Evolutionary conservation across 2,888 invertebrate species (phyloP).

Genomic region (Iphiclides podalirius): DNA sequence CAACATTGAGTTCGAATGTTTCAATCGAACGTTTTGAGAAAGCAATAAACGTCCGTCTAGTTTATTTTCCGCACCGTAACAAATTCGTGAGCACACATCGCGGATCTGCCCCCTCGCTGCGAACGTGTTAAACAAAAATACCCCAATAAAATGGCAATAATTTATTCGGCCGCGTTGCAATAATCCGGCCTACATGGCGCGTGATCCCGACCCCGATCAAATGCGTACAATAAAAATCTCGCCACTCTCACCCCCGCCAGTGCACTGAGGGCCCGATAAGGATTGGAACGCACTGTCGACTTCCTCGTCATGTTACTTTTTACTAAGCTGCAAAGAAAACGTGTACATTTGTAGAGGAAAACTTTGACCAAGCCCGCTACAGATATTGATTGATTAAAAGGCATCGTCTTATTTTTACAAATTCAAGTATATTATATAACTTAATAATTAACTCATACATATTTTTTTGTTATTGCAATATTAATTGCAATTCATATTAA

Average conservation of each 20-base stretch:
- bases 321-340: no score
- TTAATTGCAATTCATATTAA: no score
- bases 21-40: no score
- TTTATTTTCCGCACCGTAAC: background rate
- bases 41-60: background rate
- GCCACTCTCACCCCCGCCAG: slow-evolving; percentile 35
- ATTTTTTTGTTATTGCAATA: no score
- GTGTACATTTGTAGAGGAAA: no score
- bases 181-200: slow-evolving; percentile 48
- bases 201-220: slow-evolving; percentile 46
- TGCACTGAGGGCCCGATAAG: slow-evolving; percentile 24
- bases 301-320: no score
- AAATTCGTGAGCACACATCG: slow-evolving; percentile 2
- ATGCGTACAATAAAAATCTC: slow-evolving; percentile 66
- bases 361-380: no score
- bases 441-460: no score
- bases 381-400: no score
- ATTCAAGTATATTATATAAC: no score
- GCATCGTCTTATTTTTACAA: no score
- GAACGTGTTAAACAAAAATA: slow-evolving; percentile 18
- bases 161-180: slow-evolving; percentile 52
- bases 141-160: slow-evolving; percentile 54
- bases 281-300: slow-evolving; percentile 2
- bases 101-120: slow-evolving; percentile 8
- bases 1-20: no score